A percentile compares a stretch with the other conserved stretches of the same genome.
Evolutionary conservation across 2,888 invertebrate genomes (phyloP).

Genomic region (Orthosia incerta): DNA sequence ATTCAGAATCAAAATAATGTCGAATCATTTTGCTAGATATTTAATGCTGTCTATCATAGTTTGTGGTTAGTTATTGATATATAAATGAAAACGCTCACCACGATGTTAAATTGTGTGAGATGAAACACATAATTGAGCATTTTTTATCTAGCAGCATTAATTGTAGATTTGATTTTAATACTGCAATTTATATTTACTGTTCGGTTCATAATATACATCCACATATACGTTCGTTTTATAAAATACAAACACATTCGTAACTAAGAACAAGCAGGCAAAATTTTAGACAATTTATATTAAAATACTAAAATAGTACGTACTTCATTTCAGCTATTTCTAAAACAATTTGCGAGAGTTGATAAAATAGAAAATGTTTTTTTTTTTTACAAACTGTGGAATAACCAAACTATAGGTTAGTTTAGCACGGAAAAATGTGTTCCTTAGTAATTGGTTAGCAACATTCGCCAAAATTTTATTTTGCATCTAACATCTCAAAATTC

Average conservation of each 20-base stretch:
- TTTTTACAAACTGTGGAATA: slow-evolving; percentile 7
- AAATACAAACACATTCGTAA: too few relatives aligned
- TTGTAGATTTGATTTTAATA: not conserved
- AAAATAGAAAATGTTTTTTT: slow-evolving; percentile 10
- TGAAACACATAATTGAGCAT: not conserved
- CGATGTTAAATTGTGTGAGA: slow-evolving; percentile 14
- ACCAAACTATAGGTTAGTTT: not conserved
- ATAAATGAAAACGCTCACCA: slow-evolving; percentile 1
- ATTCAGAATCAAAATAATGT: slow-evolving; percentile 3
- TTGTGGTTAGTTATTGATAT: not conserved
- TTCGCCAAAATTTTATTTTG: not conserved
- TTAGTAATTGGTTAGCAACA: not conserved
- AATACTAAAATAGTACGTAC: not conserved
- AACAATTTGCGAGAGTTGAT: slow-evolving; percentile 23
- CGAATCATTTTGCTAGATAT: too few relatives aligned
- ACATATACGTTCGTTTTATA: not conserved
- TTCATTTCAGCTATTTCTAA: not conserved
- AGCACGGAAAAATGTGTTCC: not conserved
- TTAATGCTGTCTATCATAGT: not conserved
- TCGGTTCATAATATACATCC: not conserved
- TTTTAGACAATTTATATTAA: not conserved
- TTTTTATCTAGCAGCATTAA: not conserved
- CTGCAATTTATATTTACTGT: not conserved
- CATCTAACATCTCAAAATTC: too few relatives aligned
- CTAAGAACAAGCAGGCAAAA: not conserved